Base-by-base conservation (phyloP, 2,888 invertebrate species). In the Athalia cordata region DNA sequence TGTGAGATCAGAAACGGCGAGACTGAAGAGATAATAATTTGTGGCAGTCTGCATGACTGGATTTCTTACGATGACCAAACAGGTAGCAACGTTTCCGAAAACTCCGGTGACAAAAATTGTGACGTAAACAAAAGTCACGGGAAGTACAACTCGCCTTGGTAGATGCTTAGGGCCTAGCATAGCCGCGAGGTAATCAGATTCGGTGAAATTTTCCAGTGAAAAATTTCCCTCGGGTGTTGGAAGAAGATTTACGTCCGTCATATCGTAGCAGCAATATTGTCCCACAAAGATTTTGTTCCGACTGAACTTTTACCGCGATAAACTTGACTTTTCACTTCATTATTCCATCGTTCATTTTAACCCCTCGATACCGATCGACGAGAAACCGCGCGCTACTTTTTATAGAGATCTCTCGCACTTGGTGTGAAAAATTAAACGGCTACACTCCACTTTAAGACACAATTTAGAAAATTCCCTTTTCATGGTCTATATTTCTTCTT, bases 11-110 rank as follows among this genome's bases (percentile, higher is more conserved):
- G 97, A 96, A 1, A 97, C 91, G n/a, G 97, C 96, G 90, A 97
- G 90, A 86, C 96, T 97, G 91, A 97, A 96, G 59, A 97, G 92
- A 87, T 97, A 98, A 87, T 96, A 97, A 88, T 98, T 97, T 0
- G 97, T 98, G 0, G 97, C 95, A 0, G 96, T 96, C 85, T 96
- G 96, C 94, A 97, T 94, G 4, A 94, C 93, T 0, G 94, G 93
- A 87, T 96, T 96, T 49, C 93, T 92, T 29, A 94, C 93, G 78
- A 97, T 97, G n/a, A 97, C 97, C 66, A 95, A 92, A 86, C 97
- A 97, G 4, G 97, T 97, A 3, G 94, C 93, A 29, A 95, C 91
- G 87, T 97, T 97, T 5, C 97, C 97, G 55, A 95, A 91, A 50
- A 96, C 92, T 0, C 97, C 97, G 0, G 96, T 95, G 72, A 96